These are phyloP conservation scores for Oryzias curvinotus DNA, from an alignment of 2,113 vertebrate species.

Conservation along the genomic window DNA sequence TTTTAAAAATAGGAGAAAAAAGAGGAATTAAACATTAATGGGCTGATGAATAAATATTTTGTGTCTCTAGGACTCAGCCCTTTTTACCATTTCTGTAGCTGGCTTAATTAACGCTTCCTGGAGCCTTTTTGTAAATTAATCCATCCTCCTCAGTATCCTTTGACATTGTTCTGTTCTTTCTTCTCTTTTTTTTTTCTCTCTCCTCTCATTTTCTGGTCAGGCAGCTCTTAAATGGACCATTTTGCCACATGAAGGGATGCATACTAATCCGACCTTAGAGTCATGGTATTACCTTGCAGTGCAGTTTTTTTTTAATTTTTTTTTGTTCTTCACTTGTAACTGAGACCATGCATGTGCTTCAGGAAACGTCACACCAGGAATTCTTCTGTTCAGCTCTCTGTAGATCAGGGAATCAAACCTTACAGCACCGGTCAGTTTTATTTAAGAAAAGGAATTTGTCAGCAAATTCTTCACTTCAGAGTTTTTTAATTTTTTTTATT, in stretches of 20 bases:
- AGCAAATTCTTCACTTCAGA: no score
- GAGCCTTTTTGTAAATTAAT: conserved; percentile 71
- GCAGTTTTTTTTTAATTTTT: conserved; percentile 53
- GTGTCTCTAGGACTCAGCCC: conserved; percentile 74
- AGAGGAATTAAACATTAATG: conserved; percentile 75
- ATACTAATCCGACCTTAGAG: conserved; percentile 64
- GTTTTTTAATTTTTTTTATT: no score
- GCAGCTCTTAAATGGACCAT: conserved; percentile 33
- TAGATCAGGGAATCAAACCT: no score
- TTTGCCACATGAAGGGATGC: conserved; percentile 36
- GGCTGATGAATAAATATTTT: conserved; percentile 79
- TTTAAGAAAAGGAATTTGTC: no score
- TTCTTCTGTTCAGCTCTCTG: conserved; percentile 49
- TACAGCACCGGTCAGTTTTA: no score
- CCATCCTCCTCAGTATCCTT: conserved; percentile 65
- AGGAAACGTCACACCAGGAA: conserved; percentile 44
- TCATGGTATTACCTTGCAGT: conserved; percentile 60
- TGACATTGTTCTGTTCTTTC: conserved; percentile 34
- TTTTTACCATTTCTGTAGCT: conserved; percentile 63
- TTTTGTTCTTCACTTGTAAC: conserved; percentile 36
- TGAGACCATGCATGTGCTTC: conserved; percentile 29
- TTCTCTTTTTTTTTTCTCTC: conserved; percentile 4
- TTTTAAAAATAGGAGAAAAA: conserved; percentile 53
- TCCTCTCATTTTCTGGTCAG: conserved; percentile 32
- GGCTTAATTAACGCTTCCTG: conserved; percentile 74